Percentiles rank a stretch among this genome's conserved stretches.
phyloP scores from a whole-genome alignment of 2,888 invertebrate species.

The Acrobasis suavella region DNA sequence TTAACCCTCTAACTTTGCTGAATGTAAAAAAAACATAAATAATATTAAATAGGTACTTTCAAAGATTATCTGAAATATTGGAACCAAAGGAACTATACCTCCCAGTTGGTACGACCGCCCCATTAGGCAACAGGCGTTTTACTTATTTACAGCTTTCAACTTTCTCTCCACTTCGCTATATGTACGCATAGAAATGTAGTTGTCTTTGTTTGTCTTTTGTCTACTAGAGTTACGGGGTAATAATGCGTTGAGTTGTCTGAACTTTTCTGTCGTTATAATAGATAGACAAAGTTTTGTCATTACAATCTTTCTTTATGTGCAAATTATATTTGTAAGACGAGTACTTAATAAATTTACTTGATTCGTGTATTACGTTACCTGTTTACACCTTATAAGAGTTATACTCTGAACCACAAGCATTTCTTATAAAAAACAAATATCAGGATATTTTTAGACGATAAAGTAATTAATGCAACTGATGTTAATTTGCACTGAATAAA shows the following conservation, averaged over 20 bases:
- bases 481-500: no score
- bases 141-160: slow-evolving; percentile 62
- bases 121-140: slow-evolving; percentile 62
- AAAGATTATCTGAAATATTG: background rate
- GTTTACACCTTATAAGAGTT: no score
- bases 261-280: background rate
- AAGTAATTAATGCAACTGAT: no score
- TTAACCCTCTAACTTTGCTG: no score
- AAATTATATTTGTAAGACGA: no score
- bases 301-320: no score
- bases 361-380: no score
- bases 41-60: slow-evolving; percentile 27
- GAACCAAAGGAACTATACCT: slow-evolving; percentile 44
- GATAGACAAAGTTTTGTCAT: background rate
- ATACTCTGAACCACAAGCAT: no score
- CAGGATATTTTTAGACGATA: no score
- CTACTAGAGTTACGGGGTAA: background rate
- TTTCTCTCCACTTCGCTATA: slow-evolving; percentile 45
- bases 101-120: slow-evolving; percentile 47
- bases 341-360: no score
- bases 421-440: no score
- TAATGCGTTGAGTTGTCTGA: background rate
- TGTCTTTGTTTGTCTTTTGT: background rate
- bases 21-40: no score
- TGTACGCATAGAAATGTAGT: slow-evolving; percentile 28